These are phyloP conservation scores for Phymanthus crucifer DNA, from an alignment of 92 coral and sea anemone genomes.

Conservation along the genomic window DNA sequence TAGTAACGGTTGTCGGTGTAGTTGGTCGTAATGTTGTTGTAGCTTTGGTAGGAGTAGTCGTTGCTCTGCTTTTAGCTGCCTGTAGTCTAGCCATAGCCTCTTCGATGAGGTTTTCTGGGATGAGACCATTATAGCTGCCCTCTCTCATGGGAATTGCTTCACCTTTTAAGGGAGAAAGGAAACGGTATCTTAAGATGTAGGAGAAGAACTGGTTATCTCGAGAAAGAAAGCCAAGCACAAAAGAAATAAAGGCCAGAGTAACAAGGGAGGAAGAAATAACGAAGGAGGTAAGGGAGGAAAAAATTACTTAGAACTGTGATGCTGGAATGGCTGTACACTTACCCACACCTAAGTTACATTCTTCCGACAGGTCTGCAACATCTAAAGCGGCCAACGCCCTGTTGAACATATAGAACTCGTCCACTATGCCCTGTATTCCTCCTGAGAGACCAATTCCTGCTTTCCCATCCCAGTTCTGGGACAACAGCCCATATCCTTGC, in stretches of 20 bases:
- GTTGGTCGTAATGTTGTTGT: constrained; percentile 7
- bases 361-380: constrained; percentile 73
- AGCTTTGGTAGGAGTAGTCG: constrained; percentile 31
- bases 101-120: constrained; percentile 68
- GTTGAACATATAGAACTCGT: constrained; percentile 91
- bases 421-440: constrained; percentile 77
- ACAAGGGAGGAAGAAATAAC: not conserved
- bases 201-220: not conserved
- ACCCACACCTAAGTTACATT: constrained; percentile 87
- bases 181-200: not conserved
- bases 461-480: constrained; percentile 95
- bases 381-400: constrained; percentile 91
- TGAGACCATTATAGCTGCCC: constrained; percentile 77
- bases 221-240: not conserved
- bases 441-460: constrained; percentile 85
- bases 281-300: too few species aligned
- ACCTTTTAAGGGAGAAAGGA: constrained; percentile 40
- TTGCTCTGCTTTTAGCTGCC: constrained; percentile 14
- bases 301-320: too few species aligned
- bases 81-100: constrained; percentile 45
- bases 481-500: constrained; percentile 76
- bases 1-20: not conserved
- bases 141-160: constrained; percentile 76
- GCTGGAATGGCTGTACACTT: constrained; percentile 8
- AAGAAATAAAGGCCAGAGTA: not conserved